A percentile compares a stretch with the other conserved stretches of the same genome.
These are phyloP conservation scores for Otis tarda DNA, from an alignment of 2,113 vertebrate genomes.

Conservation along the genomic window DNA sequence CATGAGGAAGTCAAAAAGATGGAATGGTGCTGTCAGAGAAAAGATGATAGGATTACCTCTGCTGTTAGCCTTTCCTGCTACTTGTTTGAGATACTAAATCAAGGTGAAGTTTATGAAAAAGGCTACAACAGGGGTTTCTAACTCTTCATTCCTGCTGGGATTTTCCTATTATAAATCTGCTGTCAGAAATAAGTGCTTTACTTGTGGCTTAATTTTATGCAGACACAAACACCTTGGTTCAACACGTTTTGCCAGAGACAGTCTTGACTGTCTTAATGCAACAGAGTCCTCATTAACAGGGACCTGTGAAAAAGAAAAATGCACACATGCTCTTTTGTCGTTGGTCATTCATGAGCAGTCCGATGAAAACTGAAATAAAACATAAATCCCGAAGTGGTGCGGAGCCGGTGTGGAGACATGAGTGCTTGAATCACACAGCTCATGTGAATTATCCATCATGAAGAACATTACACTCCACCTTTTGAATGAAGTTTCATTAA, in stretches of 20 bases:
- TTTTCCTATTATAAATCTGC: constrained; percentile 85
- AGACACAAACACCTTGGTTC: constrained; percentile 80
- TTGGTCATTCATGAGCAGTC: constrained; percentile 11
- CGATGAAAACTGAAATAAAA: constrained; percentile 61
- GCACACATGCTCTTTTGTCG: constrained; percentile 55
- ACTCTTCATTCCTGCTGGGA: constrained; percentile 82
- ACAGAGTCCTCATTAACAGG: constrained; percentile 73
- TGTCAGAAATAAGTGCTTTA: constrained; percentile 80
- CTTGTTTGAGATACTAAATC: constrained; percentile 78
- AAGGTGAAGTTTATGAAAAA: constrained; percentile 87
- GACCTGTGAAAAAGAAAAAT: constrained; percentile 59
- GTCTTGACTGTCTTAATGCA: constrained; percentile 63
- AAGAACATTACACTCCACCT: constrained; percentile 32
- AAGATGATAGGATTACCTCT: constrained; percentile 86
- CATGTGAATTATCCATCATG: constrained; percentile 48
- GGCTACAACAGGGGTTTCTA: constrained; percentile 77
- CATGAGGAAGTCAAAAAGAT: constrained; percentile 82
- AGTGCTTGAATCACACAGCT: constrained; percentile 25
- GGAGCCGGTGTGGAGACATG: neutral
- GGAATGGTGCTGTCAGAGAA: constrained; percentile 73
- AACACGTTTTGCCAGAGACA: constrained; percentile 70
- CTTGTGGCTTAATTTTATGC: constrained; percentile 81
- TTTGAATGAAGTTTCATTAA: constrained; percentile 49
- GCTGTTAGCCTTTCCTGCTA: constrained; percentile 74
- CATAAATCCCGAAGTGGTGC: constrained; percentile 54